A percentile compares a stretch with the other conserved stretches of the same genome.
These are phyloP conservation scores for Conus ventricosus DNA, from an alignment of 1,140 invertebrate species.

Conservation along the genomic window DNA sequence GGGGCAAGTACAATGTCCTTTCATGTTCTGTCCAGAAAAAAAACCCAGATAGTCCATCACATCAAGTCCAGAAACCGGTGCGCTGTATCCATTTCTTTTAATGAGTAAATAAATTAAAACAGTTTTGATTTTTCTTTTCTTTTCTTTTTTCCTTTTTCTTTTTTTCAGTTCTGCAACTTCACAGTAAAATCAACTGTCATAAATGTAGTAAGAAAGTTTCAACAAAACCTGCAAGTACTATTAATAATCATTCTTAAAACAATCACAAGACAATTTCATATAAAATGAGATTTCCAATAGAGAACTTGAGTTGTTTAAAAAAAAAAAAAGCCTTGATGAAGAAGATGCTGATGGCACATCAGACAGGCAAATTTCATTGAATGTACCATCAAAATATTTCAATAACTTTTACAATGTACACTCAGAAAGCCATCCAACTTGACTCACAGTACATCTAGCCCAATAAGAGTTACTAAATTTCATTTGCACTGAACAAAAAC, in stretches of 20 bases:
- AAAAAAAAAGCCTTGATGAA: too few relatives aligned
- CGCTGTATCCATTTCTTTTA: conserved; percentile 28
- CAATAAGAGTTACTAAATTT: too few relatives aligned
- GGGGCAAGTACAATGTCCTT: too few relatives aligned
- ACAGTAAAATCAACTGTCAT: conserved; percentile 17
- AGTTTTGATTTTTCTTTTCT: conserved; percentile 33
- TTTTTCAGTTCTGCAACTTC: not conserved
- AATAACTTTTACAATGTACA: not conserved
- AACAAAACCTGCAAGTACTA: conserved; percentile 17
- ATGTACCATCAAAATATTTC: too few relatives aligned
- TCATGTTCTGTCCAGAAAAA: too few relatives aligned
- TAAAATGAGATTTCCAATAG: conserved; percentile 36
- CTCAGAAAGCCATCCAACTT: not conserved
- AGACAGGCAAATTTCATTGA: too few relatives aligned
- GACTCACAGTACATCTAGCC: not conserved
- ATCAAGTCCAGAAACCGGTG: conserved; percentile 20
- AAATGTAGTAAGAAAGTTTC: conserved; percentile 31
- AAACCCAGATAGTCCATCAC: not conserved
- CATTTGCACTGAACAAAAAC: too few relatives aligned
- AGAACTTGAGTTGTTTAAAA: conserved; percentile 25
- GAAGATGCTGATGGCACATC: too few relatives aligned
- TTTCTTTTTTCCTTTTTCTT: not conserved
- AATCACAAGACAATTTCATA: conserved; percentile 17
- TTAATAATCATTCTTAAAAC: not conserved
- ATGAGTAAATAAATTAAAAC: conserved; percentile 38